Evolutionary conservation across 1,140 invertebrate species (phyloP), one percentile per base, ranked within the genome.

Genomic region (Rhagoletis pomonella): DNA sequence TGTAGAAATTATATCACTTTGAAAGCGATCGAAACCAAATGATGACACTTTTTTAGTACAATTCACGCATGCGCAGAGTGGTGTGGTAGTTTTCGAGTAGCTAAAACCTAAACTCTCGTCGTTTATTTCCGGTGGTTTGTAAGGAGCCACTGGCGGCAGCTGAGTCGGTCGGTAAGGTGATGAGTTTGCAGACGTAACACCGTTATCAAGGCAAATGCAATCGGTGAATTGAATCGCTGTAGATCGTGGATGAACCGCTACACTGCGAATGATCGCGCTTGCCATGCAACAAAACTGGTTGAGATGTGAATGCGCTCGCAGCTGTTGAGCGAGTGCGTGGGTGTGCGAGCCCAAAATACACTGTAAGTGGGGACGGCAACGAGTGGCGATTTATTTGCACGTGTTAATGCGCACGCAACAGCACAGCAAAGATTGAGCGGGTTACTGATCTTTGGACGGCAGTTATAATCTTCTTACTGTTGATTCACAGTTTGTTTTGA

Each of bases 221-320:
- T 85, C 84, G 19, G 84, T 59, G 7, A 64, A 29, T 47, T 58
- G 14, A n/a, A 69, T 17, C 47, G 58, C 60, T 47, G 55, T 59
- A 44, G 84, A 29, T 14, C 77, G 58, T 88, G 87, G n/a, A 81
- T 60, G 29, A 59, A 85, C 77, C 62, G 64, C 60, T 85, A 88
- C 87, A 67, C 84, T 64, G 17, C 62, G 81, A 69, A 88, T 69
- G n/a, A 88, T 86, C 55, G 87, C 87, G n/a, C 64, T 88, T 64
- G 87, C 87, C 87, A 86, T 88, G 42, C 84, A 88, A 39, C 12
- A 17, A 47, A 87, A 55, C 81, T n/a, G 69, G 17, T 42, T 39
- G 42, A 10, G 47, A n/a, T 19, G 47, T 47, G 0, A 29, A 85
- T 9, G 19, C n/a, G 9, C 58, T 58, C 50, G 58, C 17, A 85